Percentiles rank a stretch among this genome's conserved stretches.
These are phyloP conservation scores for Chymomyza fuscimana DNA, from an alignment of 2,888 invertebrate genomes.

Conservation along the genomic window DNA sequence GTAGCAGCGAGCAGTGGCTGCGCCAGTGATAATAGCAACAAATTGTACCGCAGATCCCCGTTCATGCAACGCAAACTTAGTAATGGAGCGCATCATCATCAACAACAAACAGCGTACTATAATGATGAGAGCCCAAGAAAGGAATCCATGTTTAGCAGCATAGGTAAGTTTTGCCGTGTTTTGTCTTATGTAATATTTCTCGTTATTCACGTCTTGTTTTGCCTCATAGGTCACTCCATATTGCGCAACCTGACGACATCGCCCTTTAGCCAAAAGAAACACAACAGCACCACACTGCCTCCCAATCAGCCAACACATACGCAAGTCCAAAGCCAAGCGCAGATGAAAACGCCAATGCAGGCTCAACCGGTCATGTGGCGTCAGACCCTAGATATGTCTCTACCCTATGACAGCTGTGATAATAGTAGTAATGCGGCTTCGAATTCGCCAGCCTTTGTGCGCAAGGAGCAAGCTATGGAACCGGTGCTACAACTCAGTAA, in stretches of 20 bases:
- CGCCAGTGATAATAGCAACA: constrained; percentile 40
- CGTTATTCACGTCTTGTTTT: background rate
- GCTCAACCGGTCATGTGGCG: constrained; percentile 48
- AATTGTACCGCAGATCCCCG: constrained; percentile 78
- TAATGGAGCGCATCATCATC: constrained; percentile 52
- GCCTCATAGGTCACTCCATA: constrained; percentile 75
- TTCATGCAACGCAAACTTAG: constrained; percentile 77
- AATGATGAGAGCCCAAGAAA: constrained; percentile 77
- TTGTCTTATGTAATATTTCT: no score
- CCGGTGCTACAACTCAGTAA: constrained; percentile 36
- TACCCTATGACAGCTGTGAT: constrained; percentile 55
- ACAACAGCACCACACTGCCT: constrained; percentile 44
- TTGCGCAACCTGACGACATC: constrained; percentile 78
- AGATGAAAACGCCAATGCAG: constrained; percentile 35
- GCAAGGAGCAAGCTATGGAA: constrained; percentile 37
- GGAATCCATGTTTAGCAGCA: constrained; percentile 78
- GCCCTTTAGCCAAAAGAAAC: constrained; percentile 79
- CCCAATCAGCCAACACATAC: constrained; percentile 15
- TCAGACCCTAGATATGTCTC: constrained; percentile 42
- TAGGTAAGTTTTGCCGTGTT: constrained; percentile 61
- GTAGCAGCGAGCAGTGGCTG: constrained; percentile 35
- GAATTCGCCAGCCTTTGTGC: constrained; percentile 42
- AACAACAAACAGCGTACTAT: constrained; percentile 50
- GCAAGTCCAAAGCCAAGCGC: constrained; percentile 8
- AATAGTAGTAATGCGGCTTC: constrained; percentile 46